A percentile compares a stretch with the other conserved stretches of the same genome.
phyloP scores from a whole-genome alignment of 2,797 vertebrate species.

The Dendrocincla tyrannina region DNA sequence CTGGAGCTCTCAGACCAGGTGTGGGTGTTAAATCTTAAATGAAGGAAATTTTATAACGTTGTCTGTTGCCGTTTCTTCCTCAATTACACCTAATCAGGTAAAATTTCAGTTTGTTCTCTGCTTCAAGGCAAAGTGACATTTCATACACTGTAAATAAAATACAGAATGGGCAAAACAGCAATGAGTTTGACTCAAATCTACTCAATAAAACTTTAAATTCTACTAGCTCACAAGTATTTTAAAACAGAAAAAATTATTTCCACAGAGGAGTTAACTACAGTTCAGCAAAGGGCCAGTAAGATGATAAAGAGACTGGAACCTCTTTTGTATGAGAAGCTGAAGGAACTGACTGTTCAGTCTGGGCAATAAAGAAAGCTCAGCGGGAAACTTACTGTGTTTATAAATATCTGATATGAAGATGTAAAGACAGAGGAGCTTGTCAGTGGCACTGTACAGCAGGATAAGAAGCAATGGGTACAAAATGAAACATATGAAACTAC shows the following conservation, averaged over 20 bases:
- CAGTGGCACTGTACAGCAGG: neutral
- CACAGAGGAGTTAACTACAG: fast-evolving
- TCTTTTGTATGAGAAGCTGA: neutral
- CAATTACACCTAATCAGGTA: neutral
- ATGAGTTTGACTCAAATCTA: neutral
- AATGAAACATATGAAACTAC: neutral
- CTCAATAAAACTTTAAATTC: neutral
- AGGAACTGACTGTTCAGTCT: neutral
- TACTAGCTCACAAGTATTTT: neutral
- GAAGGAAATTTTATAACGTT: neutral
- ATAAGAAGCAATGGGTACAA: neutral
- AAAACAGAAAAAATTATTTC: neutral
- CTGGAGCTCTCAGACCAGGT: neutral
- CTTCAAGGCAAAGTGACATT: neutral
- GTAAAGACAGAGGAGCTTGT: neutral
- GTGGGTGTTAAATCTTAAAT: neutral
- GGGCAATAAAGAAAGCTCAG: neutral
- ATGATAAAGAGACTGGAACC: neutral
- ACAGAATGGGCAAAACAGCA: neutral
- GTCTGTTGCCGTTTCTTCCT: neutral
- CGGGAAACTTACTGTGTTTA: neutral
- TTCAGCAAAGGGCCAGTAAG: neutral
- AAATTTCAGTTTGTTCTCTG: neutral
- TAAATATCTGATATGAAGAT: neutral
- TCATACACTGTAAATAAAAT: neutral